Evolutionary conservation across 2,888 invertebrate genomes (phyloP).

Genomic region (Camptogramma bilineatum): DNA sequence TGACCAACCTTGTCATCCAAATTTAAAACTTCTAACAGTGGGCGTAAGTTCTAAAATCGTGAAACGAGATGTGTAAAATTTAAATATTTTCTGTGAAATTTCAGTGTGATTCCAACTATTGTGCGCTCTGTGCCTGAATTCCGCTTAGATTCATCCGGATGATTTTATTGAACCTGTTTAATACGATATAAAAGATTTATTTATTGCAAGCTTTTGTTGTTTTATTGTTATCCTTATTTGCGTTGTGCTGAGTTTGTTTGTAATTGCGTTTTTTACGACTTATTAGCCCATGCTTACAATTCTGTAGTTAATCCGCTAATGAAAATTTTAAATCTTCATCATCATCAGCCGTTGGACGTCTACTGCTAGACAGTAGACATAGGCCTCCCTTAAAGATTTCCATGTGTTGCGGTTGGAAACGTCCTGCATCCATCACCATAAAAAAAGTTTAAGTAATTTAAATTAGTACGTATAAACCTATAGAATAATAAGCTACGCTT

Average conservation of each 20-base stretch:
- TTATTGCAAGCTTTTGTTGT: slow-evolving; percentile 27
- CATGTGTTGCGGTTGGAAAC: no score
- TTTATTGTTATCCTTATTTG: slow-evolving; percentile 18
- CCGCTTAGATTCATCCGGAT: slow-evolving; percentile 47
- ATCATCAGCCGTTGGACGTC: no score
- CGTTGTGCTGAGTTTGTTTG: not conserved
- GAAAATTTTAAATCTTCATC: not conserved
- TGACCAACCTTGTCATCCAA: not conserved
- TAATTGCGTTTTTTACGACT: slow-evolving; percentile 11
- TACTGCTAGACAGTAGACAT: no score
- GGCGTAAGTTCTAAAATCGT: not conserved
- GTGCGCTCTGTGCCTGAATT: slow-evolving; percentile 3
- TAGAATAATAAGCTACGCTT: no score
- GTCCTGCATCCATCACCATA: no score
- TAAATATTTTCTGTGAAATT: not conserved
- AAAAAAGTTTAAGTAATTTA: no score
- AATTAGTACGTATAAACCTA: no score
- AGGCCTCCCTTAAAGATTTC: no score
- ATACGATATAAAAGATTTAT: slow-evolving; percentile 49
- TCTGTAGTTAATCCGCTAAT: not conserved
- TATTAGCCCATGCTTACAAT: not conserved
- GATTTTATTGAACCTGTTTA: slow-evolving; percentile 54
- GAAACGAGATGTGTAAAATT: not conserved
- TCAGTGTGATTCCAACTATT: not conserved
- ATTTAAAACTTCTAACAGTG: not conserved